Percentiles rank a stretch among this genome's conserved stretches.
These are phyloP conservation scores for Hippocampus mohnikei DNA, from an alignment of 2,113 vertebrate genomes.

Conservation along the genomic window DNA sequence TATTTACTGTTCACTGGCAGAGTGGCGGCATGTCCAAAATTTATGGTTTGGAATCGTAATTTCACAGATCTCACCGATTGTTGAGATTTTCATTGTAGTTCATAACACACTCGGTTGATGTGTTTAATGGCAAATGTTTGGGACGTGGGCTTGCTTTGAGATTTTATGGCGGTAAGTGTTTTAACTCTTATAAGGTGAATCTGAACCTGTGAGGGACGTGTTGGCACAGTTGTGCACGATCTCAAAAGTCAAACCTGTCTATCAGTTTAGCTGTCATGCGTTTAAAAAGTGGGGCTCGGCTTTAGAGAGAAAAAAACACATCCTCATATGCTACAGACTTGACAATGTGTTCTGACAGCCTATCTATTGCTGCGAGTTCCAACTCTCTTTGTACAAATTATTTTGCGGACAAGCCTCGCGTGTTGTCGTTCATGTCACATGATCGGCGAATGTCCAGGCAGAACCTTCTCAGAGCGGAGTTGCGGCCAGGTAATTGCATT, in stretches of 20 bases:
- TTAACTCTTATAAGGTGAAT: not conserved
- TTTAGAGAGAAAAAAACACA: not conserved
- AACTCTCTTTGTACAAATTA: constrained; percentile 7
- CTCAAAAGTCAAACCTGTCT: constrained; percentile 3
- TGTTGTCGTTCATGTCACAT: constrained; percentile 22
- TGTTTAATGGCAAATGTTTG: not conserved
- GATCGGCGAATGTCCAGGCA: constrained; percentile 35
- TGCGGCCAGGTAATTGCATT: constrained; percentile 46
- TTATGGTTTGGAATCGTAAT: not conserved
- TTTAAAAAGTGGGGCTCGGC: not conserved
- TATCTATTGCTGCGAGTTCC: constrained; percentile 17
- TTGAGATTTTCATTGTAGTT: not conserved
- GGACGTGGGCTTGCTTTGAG: not conserved
- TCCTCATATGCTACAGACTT: constrained; percentile 18
- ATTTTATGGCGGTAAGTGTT: not conserved
- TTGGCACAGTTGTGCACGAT: constrained; percentile 28
- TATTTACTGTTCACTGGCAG: no score
- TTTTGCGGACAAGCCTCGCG: constrained; percentile 23
- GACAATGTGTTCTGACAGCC: constrained; percentile 8
- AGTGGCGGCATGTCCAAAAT: not conserved
- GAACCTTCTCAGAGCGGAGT: constrained; percentile 36
- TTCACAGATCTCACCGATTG: not conserved
- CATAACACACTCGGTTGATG: not conserved
- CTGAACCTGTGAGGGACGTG: constrained; percentile 33
- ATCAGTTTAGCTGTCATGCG: constrained; percentile 15